Evolutionary conservation across 2,888 invertebrate genomes (phyloP).

Genomic region (Hoplodrina blanda): DNA sequence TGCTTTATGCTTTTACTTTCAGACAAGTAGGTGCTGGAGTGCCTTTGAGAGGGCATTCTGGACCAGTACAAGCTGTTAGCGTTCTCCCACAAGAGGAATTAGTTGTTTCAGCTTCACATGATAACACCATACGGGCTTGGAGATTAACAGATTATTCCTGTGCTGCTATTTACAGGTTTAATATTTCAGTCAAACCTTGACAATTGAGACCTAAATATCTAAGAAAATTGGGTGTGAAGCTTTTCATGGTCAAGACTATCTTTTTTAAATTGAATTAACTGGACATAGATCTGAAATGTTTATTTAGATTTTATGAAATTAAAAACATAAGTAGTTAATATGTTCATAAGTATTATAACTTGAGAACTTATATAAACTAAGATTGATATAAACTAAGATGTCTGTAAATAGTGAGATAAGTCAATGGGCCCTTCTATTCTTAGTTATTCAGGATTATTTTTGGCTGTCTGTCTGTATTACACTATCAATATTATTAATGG

Average conservation of each 20-base stretch:
- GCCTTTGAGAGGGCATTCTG: constrained; percentile 93
- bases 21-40: constrained; percentile 91
- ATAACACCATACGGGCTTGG: constrained; percentile 95
- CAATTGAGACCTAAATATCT: neutral
- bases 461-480: too few species aligned
- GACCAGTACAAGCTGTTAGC: constrained; percentile 93
- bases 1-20: constrained; percentile 1
- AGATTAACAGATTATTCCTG: constrained; percentile 92
- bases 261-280: too few species aligned
- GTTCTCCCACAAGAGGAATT: constrained; percentile 91
- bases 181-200: neutral
- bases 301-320: neutral
- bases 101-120: constrained; percentile 94
- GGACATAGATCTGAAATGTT: too few species aligned
- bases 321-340: neutral
- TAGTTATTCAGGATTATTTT: too few species aligned
- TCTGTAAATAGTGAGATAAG: neutral
- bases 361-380: neutral
- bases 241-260: too few species aligned
- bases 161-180: constrained; percentile 92
- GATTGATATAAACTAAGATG: too few species aligned
- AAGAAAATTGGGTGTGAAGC: neutral
- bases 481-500: neutral
- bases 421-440: too few species aligned
- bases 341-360: neutral